Percentiles rank a stretch among this genome's conserved stretches.
Evolutionary conservation across 2,888 invertebrate genomes (phyloP).

Genomic region (Apomyelois bistriatella): DNA sequence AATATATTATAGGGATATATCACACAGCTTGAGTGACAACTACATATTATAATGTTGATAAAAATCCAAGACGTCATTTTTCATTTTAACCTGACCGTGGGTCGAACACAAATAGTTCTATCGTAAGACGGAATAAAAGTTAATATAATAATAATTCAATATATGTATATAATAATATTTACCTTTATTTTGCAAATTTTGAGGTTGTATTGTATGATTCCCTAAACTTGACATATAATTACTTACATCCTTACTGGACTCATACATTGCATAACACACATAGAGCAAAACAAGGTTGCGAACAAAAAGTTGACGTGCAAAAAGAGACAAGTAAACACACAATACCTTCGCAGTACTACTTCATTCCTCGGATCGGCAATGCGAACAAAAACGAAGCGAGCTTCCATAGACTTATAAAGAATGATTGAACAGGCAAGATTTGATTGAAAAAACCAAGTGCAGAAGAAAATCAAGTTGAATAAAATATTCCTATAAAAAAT

Average conservation of each 20-base stretch:
- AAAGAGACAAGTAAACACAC: conserved; percentile 64
- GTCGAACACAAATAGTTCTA: too few species aligned
- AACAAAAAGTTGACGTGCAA: conserved; percentile 54
- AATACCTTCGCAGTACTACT: conserved; percentile 72
- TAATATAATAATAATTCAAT: too few species aligned
- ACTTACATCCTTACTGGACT: conserved; percentile 17
- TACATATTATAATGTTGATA: too few species aligned
- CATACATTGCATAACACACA: conserved; percentile 65
- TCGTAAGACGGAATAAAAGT: too few species aligned
- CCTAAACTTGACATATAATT: neutral
- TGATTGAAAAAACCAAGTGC: neutral
- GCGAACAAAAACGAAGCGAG: conserved; percentile 63
- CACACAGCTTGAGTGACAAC: too few species aligned
- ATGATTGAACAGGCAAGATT: neutral
- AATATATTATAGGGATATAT: too few species aligned
- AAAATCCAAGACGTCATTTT: too few species aligned
- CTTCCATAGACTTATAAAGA: neutral
- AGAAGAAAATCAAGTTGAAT: too few species aligned
- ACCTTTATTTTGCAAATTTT: too few species aligned
- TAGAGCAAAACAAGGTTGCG: conserved; percentile 40
- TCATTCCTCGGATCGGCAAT: conserved; percentile 61
- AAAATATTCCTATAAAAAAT: too few species aligned
- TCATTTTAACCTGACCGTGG: too few species aligned
- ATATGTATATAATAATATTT: too few species aligned
- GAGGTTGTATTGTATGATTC: neutral